Evolutionary conservation across 2,113 vertebrate genomes (phyloP).

Genomic region (Caloenas nicobarica): DNA sequence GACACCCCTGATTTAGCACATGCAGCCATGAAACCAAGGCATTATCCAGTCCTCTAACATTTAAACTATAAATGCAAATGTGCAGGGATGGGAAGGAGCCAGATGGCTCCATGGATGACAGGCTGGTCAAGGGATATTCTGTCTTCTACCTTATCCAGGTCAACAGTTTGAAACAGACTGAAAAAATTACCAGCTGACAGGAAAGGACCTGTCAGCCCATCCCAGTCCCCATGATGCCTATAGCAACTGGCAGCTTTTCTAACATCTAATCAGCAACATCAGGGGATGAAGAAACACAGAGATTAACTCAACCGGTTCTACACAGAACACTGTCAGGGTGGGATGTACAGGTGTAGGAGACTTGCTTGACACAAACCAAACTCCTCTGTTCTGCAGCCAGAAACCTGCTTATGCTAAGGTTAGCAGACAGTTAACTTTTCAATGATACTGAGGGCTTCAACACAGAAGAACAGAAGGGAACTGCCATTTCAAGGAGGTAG

Average conservation of each 20-base stretch:
- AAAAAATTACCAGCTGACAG: not conserved
- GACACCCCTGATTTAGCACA: not conserved
- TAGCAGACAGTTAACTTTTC: not conserved
- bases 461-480: not conserved
- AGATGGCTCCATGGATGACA: not conserved
- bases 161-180: not conserved
- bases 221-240: not conserved
- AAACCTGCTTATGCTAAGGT: not conserved
- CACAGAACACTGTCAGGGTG: not conserved
- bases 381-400: not conserved
- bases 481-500: not conserved
- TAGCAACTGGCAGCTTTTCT: not conserved
- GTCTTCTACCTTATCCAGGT: not conserved
- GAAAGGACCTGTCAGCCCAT: not conserved
- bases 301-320: not conserved
- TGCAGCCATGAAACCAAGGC: not conserved
- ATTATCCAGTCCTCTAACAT: not conserved
- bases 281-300: not conserved
- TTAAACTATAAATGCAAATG: not conserved
- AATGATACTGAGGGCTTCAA: not conserved
- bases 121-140: not conserved
- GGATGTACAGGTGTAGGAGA: not conserved
- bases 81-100: not conserved
- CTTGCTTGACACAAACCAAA: not conserved
- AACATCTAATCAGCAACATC: not conserved